These are phyloP conservation scores for Matsumyia berberina DNA, from an alignment of 2,888 invertebrate species.

Conservation along the genomic window DNA sequence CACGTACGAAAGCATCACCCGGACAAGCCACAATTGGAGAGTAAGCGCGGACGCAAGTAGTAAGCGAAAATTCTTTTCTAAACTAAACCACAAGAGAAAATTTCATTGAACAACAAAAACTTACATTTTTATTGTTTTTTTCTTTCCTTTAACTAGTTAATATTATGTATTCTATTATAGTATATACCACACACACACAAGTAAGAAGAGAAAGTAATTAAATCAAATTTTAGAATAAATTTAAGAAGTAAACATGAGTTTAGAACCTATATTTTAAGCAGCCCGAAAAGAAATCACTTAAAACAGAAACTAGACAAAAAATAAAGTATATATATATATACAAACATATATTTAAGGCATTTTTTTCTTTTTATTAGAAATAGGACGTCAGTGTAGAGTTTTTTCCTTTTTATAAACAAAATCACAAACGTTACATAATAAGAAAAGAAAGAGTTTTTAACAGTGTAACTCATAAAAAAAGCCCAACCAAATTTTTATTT, in stretches of 20 bases:
- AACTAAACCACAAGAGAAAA: constrained; percentile 21
- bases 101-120: constrained; percentile 27
- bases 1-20: constrained; percentile 92
- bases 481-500: constrained; percentile 24
- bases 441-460: neutral
- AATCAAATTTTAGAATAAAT: constrained; percentile 54
- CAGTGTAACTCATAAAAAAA: neutral
- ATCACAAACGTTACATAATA: constrained; percentile 50
- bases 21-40: constrained; percentile 84
- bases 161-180: constrained; percentile 51
- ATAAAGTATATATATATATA: too few relatives aligned
- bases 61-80: constrained; percentile 77
- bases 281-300: constrained; percentile 42
- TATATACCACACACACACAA: constrained; percentile 52
- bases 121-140: constrained; percentile 13
- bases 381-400: constrained; percentile 27
- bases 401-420: constrained; percentile 1
- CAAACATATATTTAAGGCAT: constrained; percentile 10
- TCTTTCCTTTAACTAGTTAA: constrained; percentile 62
- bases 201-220: constrained; percentile 52
- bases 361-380: constrained; percentile 37
- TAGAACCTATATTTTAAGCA: constrained; percentile 43
- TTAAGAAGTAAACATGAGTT: constrained; percentile 59
- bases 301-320: constrained; percentile 14
- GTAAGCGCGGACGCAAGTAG: constrained; percentile 83